Conservation (phyloP, 92 coral and sea anemone genomes). For the Hydrozoanthus gracilis region DNA sequence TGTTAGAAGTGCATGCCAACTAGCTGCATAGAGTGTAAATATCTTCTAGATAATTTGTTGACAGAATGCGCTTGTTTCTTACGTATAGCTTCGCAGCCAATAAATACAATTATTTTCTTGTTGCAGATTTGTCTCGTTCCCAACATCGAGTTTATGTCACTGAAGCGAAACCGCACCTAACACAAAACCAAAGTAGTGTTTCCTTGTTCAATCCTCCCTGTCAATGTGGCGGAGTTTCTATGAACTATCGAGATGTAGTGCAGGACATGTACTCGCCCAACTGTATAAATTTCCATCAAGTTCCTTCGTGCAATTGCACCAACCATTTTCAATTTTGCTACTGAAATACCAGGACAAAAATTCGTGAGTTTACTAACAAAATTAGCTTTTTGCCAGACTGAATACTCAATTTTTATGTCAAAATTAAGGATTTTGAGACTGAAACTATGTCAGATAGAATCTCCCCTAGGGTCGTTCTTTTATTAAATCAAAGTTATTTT, state of each 20-base stretch:
- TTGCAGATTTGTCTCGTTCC: constrained; percentile 16
- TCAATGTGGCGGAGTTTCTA: neutral
- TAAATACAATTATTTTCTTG: neutral
- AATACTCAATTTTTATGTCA: neutral
- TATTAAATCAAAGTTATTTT: no score
- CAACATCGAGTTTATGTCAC: neutral
- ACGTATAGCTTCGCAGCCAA: neutral
- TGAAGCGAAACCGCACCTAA: neutral
- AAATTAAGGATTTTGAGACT: neutral
- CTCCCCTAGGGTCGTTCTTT: no score
- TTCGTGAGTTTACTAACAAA: neutral
- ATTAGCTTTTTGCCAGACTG: neutral
- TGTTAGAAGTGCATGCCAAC: no score
- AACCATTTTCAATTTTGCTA: neutral
- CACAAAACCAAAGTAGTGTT: neutral
- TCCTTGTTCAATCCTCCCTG: neutral
- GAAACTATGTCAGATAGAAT: no score
- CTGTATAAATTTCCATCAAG: constrained; percentile 19
- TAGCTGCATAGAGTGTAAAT: no score
- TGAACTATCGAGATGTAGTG: neutral
- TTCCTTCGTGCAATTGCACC: neutral
- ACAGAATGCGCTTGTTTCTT: neutral
- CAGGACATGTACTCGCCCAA: neutral
- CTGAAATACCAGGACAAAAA: neutral
- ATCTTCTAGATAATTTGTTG: no score